Evolutionary conservation across 2,888 invertebrate genomes (phyloP).

Genomic region (Hesperia comma): DNA sequence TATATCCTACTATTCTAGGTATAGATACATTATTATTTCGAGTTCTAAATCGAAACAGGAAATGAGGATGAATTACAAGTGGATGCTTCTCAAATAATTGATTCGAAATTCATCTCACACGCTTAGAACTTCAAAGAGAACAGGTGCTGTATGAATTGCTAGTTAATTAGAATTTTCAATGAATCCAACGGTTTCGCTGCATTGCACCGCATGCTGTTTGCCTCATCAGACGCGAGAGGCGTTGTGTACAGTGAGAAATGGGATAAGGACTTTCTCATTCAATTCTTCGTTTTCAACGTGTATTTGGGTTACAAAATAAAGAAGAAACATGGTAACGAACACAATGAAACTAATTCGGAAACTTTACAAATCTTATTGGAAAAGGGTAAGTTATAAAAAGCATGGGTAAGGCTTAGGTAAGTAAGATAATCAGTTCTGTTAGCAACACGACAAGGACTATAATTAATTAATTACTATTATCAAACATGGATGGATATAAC

Average conservation of each 20-base stretch:
- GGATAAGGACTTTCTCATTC: neutral
- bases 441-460: too few species aligned
- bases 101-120: conserved; percentile 1
- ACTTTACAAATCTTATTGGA: too few species aligned
- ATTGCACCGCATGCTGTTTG: conserved; percentile 2
- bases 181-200: conserved; percentile 5
- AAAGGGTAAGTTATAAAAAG: too few species aligned
- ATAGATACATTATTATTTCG: neutral
- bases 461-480: too few species aligned
- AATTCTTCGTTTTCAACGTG: too few species aligned
- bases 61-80: neutral
- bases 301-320: too few species aligned
- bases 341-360: too few species aligned
- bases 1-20: too few species aligned
- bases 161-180: conserved; percentile 31
- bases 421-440: too few species aligned
- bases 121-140: conserved; percentile 17
- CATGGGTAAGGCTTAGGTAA: too few species aligned
- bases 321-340: too few species aligned
- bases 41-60: neutral
- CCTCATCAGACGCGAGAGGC: neutral
- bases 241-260: neutral
- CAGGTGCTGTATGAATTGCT: conserved; percentile 22
- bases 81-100: neutral
- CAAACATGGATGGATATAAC: too few species aligned